Evolutionary conservation across 2,888 invertebrate genomes (phyloP), one percentile per base, ranked within the genome.

Genomic region (Philereme vetulata): DNA sequence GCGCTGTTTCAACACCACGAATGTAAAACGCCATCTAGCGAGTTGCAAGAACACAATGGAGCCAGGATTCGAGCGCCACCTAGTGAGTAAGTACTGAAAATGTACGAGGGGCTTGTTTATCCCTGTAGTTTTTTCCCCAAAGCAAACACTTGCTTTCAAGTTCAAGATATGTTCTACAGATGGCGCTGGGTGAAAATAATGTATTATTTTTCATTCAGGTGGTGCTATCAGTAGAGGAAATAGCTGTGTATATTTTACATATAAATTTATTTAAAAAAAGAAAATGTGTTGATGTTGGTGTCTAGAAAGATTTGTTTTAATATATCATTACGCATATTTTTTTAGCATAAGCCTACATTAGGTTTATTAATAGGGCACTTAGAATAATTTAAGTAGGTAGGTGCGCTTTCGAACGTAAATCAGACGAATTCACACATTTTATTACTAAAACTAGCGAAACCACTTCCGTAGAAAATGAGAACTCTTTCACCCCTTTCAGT

Each of bases 11-110:
- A 4, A 21, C 8, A 51, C 2, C 11, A 38, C 9, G 32, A 7
- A 43, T 40, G 32, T 0, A 7, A 2, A 58, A 34, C 57, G 65
- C 60, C 63, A 58, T 46, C 62, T 62, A 50, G 46, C 9, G 36
- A 45, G 2, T 3, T 33, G 4, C 7, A 4, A 8, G 33, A 53
- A 42, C 9, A 9, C 4, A 1, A 8, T 32, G 5, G 10, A 52
- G 45, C 50, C 8, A 45, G 9, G 21, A 21, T 21, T 5, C 4
- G 7, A 47, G 10, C 45, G 56, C 57, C 57, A 52, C 5, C 51
- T 52, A 43, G 47, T 36, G 43, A 42, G 36, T 6, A 4, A 6
- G 10, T 5, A 0, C 32, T 8, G 36, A 42, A 57, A 35, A 3
- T 51, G 7, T 35, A 34, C 8, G 10, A n/a, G 33, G 35, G 35